Evolutionary conservation across 2,113 vertebrate genomes (phyloP).

Genomic region (Corythornis vintsioides): DNA sequence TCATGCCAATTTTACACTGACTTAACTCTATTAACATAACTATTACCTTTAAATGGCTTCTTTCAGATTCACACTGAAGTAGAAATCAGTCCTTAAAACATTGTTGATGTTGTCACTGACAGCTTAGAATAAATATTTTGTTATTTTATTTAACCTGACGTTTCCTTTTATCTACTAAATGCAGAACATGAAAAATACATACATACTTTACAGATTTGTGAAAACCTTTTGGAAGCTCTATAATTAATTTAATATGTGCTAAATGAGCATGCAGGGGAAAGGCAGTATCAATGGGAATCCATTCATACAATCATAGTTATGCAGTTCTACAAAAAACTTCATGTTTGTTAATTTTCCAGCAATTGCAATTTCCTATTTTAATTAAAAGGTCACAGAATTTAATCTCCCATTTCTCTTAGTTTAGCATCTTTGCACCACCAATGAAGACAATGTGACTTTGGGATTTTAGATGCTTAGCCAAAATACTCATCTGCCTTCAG

Average conservation of each 20-base stretch:
- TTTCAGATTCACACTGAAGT: not conserved
- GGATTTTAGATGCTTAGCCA: not conserved
- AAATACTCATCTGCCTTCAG: not conserved
- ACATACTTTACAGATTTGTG: not conserved
- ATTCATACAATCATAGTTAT: not conserved
- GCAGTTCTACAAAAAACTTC: not conserved
- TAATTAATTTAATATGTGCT: not conserved
- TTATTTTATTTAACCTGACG: not conserved
- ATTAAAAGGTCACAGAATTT: conserved; percentile 7
- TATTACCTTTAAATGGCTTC: conserved; percentile 7
- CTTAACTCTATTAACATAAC: conserved; percentile 18
- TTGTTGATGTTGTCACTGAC: not conserved
- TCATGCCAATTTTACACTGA: conserved; percentile 1
- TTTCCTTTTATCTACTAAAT: not conserved
- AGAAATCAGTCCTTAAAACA: not conserved
- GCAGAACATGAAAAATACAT: not conserved
- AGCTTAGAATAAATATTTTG: not conserved
- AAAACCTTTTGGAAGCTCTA: not conserved
- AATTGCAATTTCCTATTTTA: not conserved
- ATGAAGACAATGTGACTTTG: not conserved
- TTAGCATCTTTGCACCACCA: not conserved
- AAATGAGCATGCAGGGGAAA: not conserved
- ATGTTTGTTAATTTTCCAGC: not conserved
- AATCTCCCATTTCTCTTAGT: not conserved
- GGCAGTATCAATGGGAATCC: not conserved